Evolutionary conservation across 2,888 invertebrate genomes (phyloP), one percentile per base, ranked within the genome.

Genomic region (Tetragnatha montana): DNA sequence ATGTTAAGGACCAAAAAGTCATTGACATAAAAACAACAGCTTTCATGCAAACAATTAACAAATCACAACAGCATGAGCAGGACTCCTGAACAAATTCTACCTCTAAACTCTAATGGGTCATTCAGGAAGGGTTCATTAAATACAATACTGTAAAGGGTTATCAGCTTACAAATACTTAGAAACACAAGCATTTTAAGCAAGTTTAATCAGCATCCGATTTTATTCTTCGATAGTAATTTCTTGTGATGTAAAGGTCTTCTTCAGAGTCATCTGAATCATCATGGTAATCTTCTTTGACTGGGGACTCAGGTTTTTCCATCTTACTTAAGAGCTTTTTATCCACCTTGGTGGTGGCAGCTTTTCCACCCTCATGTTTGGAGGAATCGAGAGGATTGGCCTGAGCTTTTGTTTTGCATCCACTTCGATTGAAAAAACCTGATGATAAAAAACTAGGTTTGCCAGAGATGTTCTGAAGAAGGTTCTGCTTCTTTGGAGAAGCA

Each of bases 131-230:
- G 60, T 60, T 60, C 17, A 60, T 60, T 17, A 60, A 60, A 60
- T 10, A 60, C 60, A 60, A 60, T 60, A 60, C 60, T 60, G 60
- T 60, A 60, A 60, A 60, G 60, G 60, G 17, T 60, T 60, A 60
- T 17, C 60, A 17, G 60, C 12, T 60, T 17, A 60, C 60, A 60
- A 60, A 60, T 60, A 60, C 60, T 60, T 60, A 60, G 60, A 0
- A 60, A 10, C 60, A 60, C 60, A 60, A 60, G 60, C 17, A 17
- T 60, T 60, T 50, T 22, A 19, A 70, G 10, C 35, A 84, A 68
- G 35, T n/a, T 89, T 51, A 90, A 49, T 90, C 89, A 50, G 89
- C 89, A 87, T 79, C 78, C 71, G 89, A 78, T 74, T 71, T 78
- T 21, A 87, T 82, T 90, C 49, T 84, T n/a, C 85, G 89, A 73